These are phyloP conservation scores for Junonia oenone DNA, from an alignment of 2,888 invertebrate species.

Conservation along the genomic window DNA sequence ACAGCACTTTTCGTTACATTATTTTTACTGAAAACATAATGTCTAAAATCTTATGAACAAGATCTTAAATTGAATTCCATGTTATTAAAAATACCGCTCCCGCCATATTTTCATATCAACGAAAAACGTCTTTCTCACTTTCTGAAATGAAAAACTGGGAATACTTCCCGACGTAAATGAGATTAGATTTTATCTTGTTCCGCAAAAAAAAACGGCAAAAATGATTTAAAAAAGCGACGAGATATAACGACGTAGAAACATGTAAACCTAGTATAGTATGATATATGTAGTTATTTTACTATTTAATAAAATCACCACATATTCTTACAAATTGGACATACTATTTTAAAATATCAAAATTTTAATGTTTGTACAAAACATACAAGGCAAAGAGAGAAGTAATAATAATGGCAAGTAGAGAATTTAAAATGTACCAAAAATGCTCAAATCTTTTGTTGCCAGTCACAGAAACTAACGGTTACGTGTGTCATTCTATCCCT, in stretches of 20 bases:
- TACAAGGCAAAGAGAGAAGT: too few species aligned
- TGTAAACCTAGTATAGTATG: too few species aligned
- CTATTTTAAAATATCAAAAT: not conserved
- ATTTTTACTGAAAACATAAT: too few species aligned
- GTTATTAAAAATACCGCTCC: not conserved
- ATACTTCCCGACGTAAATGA: slow-evolving; percentile 18
- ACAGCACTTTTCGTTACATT: too few species aligned
- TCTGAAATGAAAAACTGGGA: slow-evolving; percentile 14
- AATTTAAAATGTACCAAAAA: too few species aligned
- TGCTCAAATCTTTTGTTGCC: too few species aligned
- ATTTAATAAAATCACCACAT: too few species aligned
- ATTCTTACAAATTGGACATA: too few species aligned
- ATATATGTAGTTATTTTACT: too few species aligned
- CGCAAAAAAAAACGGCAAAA: slow-evolving; percentile 12
- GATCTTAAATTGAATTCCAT: not conserved
- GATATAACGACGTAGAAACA: slow-evolving; percentile 4
- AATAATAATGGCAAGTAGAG: too few species aligned
- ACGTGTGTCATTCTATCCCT: too few species aligned
- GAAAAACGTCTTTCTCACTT: slow-evolving; percentile 1
- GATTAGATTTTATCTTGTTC: slow-evolving; percentile 22
- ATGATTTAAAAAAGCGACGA: slow-evolving; percentile 8
- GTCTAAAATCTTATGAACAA: not conserved
- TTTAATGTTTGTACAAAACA: not conserved
- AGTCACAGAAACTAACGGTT: too few species aligned
- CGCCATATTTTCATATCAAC: not conserved